Evolutionary conservation across 1,140 invertebrate species (phyloP), one percentile per base, ranked within the genome.

Genomic region (Papilio glaucus): DNA sequence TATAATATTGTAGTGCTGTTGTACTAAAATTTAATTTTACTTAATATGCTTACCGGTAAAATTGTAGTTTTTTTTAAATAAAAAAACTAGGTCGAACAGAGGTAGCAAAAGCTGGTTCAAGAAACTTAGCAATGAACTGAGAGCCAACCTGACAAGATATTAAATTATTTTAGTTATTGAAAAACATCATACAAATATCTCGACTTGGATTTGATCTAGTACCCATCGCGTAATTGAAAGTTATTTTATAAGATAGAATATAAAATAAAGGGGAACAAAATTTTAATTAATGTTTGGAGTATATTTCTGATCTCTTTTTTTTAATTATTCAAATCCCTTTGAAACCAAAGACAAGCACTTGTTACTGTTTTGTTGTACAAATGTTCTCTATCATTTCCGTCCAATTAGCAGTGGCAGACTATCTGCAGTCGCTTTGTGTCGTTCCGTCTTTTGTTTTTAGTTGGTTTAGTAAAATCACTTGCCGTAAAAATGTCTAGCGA

Each of bases 361-460:
- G 49, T 57, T 57, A 57, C 49, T 10, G 49, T 57, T 57, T 57
- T 57, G 21, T 57, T 57, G 49, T 57, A 57, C 49, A 57, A 57
- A 57, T 57, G 49, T 57, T 57, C 49, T 57, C 21, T 57, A 57
- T 57, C 18, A 57, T 57, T 57, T 57, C 49, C 49, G 49, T 26
- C 49, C 49, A 57, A 57, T 57, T 57, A 57, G 49, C 21, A 21
- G 49, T 21, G 21, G 10, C 21, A 10, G 49, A 57, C 49, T 57
- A 57, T 57, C 49, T 57, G 21, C 49, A 18, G 49, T 13, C 49
- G 49, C 49, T 26, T 41, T 41, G 18, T 12, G 49, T 57, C 49
- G 29, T 33, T 4, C 21, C 18, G 21, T 4, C 49, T 57, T 57
- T 57, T 57, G 21, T 57, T 57, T 57, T 57, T 57, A 57, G 18